Evolutionary conservation across 2,888 invertebrate genomes (phyloP).

Genomic region (Dicyrtoma fusca): DNA sequence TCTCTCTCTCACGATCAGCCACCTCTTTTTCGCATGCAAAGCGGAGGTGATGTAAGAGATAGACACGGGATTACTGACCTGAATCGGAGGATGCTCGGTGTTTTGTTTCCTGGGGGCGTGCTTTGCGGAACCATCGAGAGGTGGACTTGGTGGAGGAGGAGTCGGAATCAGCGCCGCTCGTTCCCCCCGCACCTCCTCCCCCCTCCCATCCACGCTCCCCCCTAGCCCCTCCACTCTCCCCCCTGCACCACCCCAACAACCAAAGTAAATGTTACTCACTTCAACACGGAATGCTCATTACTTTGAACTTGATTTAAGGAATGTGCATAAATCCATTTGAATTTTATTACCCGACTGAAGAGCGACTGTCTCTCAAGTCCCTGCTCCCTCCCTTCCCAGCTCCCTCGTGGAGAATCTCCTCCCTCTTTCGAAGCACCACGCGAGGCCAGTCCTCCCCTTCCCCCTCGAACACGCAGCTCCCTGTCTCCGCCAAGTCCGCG

Average conservation of each 20-base stretch:
- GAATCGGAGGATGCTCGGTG: conserved; percentile 55
- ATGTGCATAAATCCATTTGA: too few relatives aligned
- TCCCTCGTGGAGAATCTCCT: conserved; percentile 74
- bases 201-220: not conserved
- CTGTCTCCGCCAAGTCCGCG: conserved; percentile 61
- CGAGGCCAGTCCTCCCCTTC: conserved; percentile 57
- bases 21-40: not conserved
- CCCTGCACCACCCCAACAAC: conserved; percentile 12
- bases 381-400: conserved; percentile 67
- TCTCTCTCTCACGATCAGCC: not conserved
- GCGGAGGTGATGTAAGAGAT: not conserved
- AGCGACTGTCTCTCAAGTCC: too few relatives aligned
- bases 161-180: conserved; percentile 37
- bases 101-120: conserved; percentile 41
- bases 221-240: conserved; percentile 13
- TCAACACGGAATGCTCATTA: too few relatives aligned
- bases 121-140: conserved; percentile 54
- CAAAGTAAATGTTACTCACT: too few relatives aligned
- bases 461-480: conserved; percentile 58
- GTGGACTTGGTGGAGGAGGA: conserved; percentile 50
- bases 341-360: too few relatives aligned
- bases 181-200: not conserved
- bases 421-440: conserved; percentile 64
- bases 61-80: too few relatives aligned
- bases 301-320: too few relatives aligned